A percentile compares a stretch with the other conserved stretches of the same genome.
Conservation (phyloP, 2,888 invertebrate genomes). For the Eupithecia abbreviata region DNA sequence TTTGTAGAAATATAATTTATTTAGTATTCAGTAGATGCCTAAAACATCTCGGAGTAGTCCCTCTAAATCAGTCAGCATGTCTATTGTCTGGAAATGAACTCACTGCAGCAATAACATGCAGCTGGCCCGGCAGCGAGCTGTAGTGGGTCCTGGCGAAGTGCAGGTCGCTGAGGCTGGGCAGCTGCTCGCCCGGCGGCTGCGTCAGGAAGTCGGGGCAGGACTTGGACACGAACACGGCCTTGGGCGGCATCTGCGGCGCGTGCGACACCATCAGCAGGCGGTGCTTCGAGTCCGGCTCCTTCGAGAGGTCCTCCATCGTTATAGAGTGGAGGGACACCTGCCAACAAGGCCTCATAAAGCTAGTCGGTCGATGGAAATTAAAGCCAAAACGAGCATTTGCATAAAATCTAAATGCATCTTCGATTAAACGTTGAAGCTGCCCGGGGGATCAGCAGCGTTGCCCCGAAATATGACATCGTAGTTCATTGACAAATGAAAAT, state of each 20-base stretch:
- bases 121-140: slow-evolving; percentile 62
- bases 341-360: not conserved
- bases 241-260: slow-evolving; percentile 74
- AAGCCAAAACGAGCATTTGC: no score
- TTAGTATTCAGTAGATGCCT: no score
- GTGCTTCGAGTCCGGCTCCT: slow-evolving; percentile 90
- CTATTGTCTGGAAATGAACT: slow-evolving; percentile 8
- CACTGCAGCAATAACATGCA: slow-evolving; percentile 60
- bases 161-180: slow-evolving; percentile 39
- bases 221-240: slow-evolving; percentile 86
- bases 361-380: not conserved
- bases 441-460: no score
- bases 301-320: slow-evolving; percentile 94
- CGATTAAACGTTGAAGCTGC: no score
- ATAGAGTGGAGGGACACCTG: slow-evolving; percentile 92
- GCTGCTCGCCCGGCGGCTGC: slow-evolving; percentile 48
- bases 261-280: slow-evolving; percentile 93
- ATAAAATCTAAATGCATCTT: no score
- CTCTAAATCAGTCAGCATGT: no score
- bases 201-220: slow-evolving; percentile 90
- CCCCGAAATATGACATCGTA: no score
- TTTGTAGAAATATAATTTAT: no score
- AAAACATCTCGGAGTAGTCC: no score
- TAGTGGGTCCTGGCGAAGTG: slow-evolving; percentile 44
- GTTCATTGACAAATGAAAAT: not conserved